These are phyloP conservation scores for Hanleya hanleyi DNA, from an alignment of 2,888 invertebrate species.

Conservation along the genomic window DNA sequence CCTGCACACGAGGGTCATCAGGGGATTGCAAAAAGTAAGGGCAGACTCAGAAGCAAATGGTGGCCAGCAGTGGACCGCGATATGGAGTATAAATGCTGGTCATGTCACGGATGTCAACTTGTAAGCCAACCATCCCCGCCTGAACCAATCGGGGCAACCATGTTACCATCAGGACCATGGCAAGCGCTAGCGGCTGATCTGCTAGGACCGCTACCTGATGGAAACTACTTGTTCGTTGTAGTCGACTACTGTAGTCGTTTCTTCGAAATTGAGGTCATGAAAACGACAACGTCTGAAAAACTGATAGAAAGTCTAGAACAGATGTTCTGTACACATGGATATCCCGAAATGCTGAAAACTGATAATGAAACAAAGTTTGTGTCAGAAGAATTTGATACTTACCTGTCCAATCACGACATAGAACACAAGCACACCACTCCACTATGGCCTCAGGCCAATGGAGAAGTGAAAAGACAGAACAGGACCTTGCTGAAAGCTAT, in stretches of 20 bases:
- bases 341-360: constrained; percentile 9
- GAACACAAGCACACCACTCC: constrained; percentile 12
- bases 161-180: constrained; percentile 24
- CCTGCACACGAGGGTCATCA: constrained; percentile 36
- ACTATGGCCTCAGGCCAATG: constrained; percentile 27
- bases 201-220: constrained; percentile 22
- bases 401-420: constrained; percentile 10
- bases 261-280: constrained; percentile 19
- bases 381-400: constrained; percentile 4
- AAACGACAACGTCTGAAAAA: constrained; percentile 19
- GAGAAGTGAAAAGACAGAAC: constrained; percentile 29
- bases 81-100: constrained; percentile 2
- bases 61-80: constrained; percentile 36
- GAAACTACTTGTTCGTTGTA: constrained; percentile 19
- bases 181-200: constrained; percentile 26
- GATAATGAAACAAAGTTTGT: constrained; percentile 23
- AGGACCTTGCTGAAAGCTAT: constrained; percentile 20
- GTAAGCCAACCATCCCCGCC: constrained; percentile 3
- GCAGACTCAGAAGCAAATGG: constrained; percentile 24
- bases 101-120: constrained; percentile 15
- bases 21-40: constrained; percentile 31
- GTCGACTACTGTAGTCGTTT: constrained; percentile 30
- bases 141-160: constrained; percentile 22
- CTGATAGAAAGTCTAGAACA: constrained; percentile 11
- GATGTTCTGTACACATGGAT: constrained; percentile 21